phyloP scores from a whole-genome alignment of 2,888 invertebrate species.

The Gerosis bhagava region DNA sequence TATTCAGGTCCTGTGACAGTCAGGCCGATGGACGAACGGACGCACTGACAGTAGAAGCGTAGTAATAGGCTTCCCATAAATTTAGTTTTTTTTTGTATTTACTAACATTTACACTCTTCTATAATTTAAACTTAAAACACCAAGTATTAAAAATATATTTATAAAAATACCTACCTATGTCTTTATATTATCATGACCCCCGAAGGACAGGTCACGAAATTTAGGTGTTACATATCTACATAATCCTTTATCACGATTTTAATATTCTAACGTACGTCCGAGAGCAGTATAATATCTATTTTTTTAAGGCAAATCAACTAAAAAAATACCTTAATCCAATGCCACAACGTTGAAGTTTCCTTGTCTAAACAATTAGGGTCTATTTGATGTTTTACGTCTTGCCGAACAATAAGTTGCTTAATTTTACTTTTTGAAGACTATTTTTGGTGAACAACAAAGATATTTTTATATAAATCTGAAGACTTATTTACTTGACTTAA shows the following conservation, averaged over 20 bases:
- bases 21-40: too few species aligned
- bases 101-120: too few species aligned
- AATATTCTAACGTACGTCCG: conserved; percentile 8
- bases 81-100: too few species aligned
- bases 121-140: too few species aligned
- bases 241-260: conserved; percentile 7
- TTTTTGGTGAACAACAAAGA: conserved; percentile 10
- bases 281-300: conserved; percentile 4
- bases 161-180: conserved; percentile 3
- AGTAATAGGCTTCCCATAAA: too few species aligned
- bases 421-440: conserved; percentile 19
- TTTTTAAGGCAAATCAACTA: not conserved
- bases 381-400: conserved; percentile 18
- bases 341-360: not conserved
- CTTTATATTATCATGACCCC: conserved; percentile 4
- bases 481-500: conserved; percentile 1
- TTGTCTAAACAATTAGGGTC: not conserved
- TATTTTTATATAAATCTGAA: conserved; percentile 1
- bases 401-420: conserved; percentile 18
- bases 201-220: not conserved
- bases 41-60: too few species aligned
- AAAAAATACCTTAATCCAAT: conserved; percentile 3
- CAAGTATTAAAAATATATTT: too few species aligned
- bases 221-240: conserved; percentile 1
- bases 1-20: too few species aligned